Evolutionary conservation across 2,888 invertebrate genomes (phyloP).

Genomic region (Himalopsyche anomala): DNA sequence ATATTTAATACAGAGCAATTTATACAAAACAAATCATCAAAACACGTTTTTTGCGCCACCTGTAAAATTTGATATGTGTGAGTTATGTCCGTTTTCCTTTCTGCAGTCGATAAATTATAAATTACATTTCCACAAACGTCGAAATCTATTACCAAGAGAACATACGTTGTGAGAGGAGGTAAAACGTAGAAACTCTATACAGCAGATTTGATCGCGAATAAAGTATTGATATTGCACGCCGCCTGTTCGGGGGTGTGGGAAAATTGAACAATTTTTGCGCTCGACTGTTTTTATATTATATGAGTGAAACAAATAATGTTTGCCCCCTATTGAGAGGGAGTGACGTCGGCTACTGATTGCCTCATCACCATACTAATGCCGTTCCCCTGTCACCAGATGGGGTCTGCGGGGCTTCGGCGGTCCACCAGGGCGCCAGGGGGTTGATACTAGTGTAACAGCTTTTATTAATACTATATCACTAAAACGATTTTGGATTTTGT

Average conservation of each 20-base stretch:
- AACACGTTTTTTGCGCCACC: too few species aligned
- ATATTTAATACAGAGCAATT: too few species aligned
- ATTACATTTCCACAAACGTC: conserved; percentile 29
- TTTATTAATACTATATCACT: neutral
- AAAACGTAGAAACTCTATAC: conserved; percentile 9
- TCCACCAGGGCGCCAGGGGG: neutral
- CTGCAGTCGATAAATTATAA: neutral
- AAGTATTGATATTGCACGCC: conserved; percentile 46
- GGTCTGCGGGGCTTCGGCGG: conserved; percentile 47
- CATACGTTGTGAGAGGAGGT: conserved; percentile 47
- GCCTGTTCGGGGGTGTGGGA: conserved; percentile 20
- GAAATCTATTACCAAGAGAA: conserved; percentile 51
- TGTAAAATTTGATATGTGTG: too few species aligned
- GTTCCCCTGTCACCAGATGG: conserved; percentile 66
- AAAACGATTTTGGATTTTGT: conserved; percentile 10
- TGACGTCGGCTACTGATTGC: conserved; percentile 72
- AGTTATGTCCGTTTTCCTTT: too few species aligned
- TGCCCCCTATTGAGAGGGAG: conserved; percentile 67
- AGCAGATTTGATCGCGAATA: neutral
- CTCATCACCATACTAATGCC: conserved; percentile 79
- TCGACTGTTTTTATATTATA: conserved; percentile 54
- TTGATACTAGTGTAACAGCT: neutral
- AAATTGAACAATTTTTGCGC: conserved; percentile 46
- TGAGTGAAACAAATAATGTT: conserved; percentile 74
- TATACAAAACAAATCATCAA: too few species aligned